A percentile compares a stretch with the other conserved stretches of the same genome.
Conservation (phyloP, 1,140 invertebrate species). For the Campoletis sonorensis region DNA sequence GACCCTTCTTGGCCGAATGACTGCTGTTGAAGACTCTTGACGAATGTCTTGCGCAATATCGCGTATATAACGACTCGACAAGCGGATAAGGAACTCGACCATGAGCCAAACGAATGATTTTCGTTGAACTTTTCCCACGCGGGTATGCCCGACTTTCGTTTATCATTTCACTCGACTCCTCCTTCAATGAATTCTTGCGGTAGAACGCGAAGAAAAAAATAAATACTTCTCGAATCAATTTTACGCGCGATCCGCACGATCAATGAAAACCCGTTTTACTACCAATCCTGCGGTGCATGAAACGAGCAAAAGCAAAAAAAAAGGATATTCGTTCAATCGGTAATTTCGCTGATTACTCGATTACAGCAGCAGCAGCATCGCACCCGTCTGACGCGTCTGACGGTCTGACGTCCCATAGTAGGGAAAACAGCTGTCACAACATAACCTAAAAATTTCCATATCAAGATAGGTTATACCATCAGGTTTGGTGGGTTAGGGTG, state of each 20-base stretch:
- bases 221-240: too few relatives aligned
- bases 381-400: too few relatives aligned
- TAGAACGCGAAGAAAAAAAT: not conserved
- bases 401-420: not conserved
- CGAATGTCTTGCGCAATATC: too few relatives aligned
- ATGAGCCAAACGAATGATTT: not conserved
- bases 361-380: too few relatives aligned
- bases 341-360: not conserved
- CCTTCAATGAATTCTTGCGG: not conserved
- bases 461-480: not conserved
- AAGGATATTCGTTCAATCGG: too few relatives aligned
- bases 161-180: not conserved
- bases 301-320: too few relatives aligned
- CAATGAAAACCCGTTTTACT: too few relatives aligned
- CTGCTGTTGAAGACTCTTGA: not conserved
- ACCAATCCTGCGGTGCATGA: too few relatives aligned
- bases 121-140: not conserved
- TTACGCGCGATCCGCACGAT: too few relatives aligned
- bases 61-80: not conserved
- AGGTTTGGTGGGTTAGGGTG: not conserved
- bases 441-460: not conserved
- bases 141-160: not conserved
- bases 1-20: too few relatives aligned
- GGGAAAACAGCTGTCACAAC: slow-evolving; percentile 17
- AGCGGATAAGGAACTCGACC: not conserved